Evolutionary conservation across 2,797 vertebrate species (phyloP).

Genomic region (Xerus rutilus): DNA sequence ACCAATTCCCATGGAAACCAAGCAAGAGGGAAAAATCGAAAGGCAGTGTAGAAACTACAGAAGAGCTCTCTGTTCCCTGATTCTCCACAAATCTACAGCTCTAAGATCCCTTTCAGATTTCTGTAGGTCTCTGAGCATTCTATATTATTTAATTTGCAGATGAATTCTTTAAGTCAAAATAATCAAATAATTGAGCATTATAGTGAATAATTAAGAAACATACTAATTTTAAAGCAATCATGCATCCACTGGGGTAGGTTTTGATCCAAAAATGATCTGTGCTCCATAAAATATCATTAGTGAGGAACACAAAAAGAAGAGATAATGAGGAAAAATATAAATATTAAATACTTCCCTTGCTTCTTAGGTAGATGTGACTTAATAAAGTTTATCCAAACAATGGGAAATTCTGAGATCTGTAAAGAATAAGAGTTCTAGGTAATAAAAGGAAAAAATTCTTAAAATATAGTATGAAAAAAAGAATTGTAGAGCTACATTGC

Average conservation of each 20-base stretch:
- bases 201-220: neutral
- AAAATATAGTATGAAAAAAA: neutral
- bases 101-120: neutral
- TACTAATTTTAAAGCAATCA: slow-evolving; percentile 29
- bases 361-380: neutral
- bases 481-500: neutral
- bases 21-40: slow-evolving; percentile 23
- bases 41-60: slow-evolving; percentile 34
- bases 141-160: neutral
- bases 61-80: slow-evolving; percentile 27
- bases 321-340: neutral
- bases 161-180: slow-evolving; percentile 38
- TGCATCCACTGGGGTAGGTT: neutral
- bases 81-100: slow-evolving; percentile 24
- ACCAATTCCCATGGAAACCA: slow-evolving; percentile 78
- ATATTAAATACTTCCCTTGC: slow-evolving; percentile 1
- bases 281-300: slow-evolving; percentile 22
- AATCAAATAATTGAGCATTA: slow-evolving; percentile 8
- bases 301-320: neutral
- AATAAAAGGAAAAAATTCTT: neutral
- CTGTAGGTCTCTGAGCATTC: neutral
- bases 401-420: neutral
- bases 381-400: neutral
- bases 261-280: slow-evolving; percentile 8
- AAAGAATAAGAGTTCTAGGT: slow-evolving; percentile 39